A percentile compares a stretch with the other conserved stretches of the same genome.
These are phyloP conservation scores for Drosophila melanogaster DNA, from an alignment of 1,140 invertebrate species.

Conservation along the genomic window DNA sequence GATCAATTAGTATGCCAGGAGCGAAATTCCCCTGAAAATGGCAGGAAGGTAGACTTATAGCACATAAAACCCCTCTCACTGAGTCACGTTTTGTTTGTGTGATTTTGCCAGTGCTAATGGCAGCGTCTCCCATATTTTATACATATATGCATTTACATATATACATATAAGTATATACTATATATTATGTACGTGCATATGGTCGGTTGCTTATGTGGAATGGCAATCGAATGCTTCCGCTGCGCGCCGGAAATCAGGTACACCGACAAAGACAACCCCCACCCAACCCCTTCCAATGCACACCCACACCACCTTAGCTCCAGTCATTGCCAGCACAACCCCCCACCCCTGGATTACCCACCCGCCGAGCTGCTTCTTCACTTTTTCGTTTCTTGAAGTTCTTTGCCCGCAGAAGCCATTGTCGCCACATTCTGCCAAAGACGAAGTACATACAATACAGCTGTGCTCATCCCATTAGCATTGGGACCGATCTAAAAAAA, in stretches of 20 bases:
- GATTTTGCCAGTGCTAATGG: constrained; percentile 24
- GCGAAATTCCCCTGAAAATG: constrained; percentile 24
- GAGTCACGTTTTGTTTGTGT: constrained; percentile 48
- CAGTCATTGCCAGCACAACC: neutral
- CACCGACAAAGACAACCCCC: constrained; percentile 36
- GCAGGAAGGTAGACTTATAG: neutral
- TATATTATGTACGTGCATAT: neutral
- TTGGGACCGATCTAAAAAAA: too few species aligned
- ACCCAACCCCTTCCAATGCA: neutral
- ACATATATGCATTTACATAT: neutral
- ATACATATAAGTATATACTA: neutral
- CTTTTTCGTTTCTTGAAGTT: constrained; percentile 17
- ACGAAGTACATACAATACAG: constrained; percentile 15
- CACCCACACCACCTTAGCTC: constrained; percentile 2
- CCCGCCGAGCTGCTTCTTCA: constrained; percentile 23
- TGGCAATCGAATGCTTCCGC: constrained; percentile 79
- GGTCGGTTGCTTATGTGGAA: constrained; percentile 37
- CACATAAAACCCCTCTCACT: constrained; percentile 17
- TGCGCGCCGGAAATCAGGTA: constrained; percentile 79
- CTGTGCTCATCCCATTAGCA: neutral
- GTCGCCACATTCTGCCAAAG: constrained; percentile 37
- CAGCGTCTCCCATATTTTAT: constrained; percentile 29
- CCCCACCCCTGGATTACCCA: constrained; percentile 6
- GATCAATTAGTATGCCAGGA: constrained; percentile 61
- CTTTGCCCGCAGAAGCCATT: constrained; percentile 31